Conservation (phyloP, 2,113 vertebrate species). For the Phalacrocorax aristotelis region DNA sequence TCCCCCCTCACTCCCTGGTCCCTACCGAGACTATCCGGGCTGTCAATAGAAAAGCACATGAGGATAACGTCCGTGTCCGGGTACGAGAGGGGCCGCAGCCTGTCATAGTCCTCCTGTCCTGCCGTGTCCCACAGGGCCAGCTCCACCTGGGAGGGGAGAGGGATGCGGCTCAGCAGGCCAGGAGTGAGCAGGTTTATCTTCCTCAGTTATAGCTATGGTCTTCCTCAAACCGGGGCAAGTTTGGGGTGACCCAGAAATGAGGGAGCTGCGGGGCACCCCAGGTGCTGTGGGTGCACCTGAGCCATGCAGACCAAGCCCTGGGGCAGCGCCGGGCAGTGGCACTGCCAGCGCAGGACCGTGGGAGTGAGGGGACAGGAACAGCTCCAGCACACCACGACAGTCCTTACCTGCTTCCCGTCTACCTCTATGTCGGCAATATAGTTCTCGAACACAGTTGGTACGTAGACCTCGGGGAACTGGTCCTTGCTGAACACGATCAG, state of each 20-base stretch:
- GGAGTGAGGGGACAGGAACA: fast-evolving
- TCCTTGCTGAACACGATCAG: constrained; percentile 98
- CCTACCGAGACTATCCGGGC: constrained; percentile 94
- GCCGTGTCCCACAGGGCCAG: constrained; percentile 96
- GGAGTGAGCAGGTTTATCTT: background rate
- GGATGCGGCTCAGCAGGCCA: background rate
- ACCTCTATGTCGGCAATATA: constrained; percentile 99
- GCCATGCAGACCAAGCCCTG: fast-evolving
- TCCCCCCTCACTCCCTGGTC: background rate
- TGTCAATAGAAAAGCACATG: constrained; percentile 99
- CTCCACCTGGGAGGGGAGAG: constrained; percentile 84
- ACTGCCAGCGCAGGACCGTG: fast-evolving
- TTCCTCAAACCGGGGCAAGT: background rate
- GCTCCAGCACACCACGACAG: fast-evolving
- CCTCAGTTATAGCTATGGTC: fast-evolving
- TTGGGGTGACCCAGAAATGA: background rate
- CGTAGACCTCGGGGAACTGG: constrained; percentile 97
- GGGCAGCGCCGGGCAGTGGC: fast-evolving
- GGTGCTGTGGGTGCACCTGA: fast-evolving
- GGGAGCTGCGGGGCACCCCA: fast-evolving
- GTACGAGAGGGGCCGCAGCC: constrained; percentile 93
- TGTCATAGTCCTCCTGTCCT: constrained; percentile 96
- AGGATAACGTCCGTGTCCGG: constrained; percentile 97
- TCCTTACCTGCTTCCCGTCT: constrained; percentile 90
- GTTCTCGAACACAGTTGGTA: constrained; percentile 98